phyloP scores from a whole-genome alignment of 2,797 vertebrate genomes.

The Fundulus diaphanus region DNA sequence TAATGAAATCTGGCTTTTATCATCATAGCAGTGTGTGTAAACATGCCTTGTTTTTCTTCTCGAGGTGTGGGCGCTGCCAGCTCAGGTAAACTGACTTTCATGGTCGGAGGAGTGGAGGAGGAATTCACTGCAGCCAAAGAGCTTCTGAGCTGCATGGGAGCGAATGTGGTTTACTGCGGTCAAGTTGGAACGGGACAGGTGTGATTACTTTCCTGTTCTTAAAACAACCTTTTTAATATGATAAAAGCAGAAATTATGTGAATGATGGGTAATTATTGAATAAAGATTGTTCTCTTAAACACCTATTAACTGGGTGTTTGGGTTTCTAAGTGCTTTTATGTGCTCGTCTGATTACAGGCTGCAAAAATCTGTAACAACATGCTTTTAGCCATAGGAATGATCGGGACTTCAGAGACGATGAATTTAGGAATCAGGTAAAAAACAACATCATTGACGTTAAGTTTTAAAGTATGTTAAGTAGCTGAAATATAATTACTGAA shows the following conservation, averaged over 20 bases:
- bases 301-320: neutral
- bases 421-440: conserved; percentile 96
- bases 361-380: conserved; percentile 99
- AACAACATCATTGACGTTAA: neutral
- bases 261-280: neutral
- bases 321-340: neutral
- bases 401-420: conserved; percentile 97
- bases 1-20: neutral
- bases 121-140: conserved; percentile 96
- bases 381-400: conserved; percentile 98
- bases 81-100: conserved; percentile 96
- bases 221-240: neutral
- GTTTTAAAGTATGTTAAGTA: neutral
- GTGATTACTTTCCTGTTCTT: conserved; percentile 28
- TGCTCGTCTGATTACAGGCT: conserved; percentile 82
- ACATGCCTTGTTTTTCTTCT: conserved; percentile 21
- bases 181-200: conserved; percentile 97
- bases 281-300: neutral
- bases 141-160: conserved; percentile 95
- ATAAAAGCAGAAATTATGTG: neutral
- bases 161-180: conserved; percentile 95
- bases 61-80: conserved; percentile 96
- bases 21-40: conserved; percentile 14
- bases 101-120: conserved; percentile 95
- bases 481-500: neutral